These are phyloP conservation scores for Columba janthina DNA, from an alignment of 2,113 vertebrate genomes.

Conservation along the genomic window DNA sequence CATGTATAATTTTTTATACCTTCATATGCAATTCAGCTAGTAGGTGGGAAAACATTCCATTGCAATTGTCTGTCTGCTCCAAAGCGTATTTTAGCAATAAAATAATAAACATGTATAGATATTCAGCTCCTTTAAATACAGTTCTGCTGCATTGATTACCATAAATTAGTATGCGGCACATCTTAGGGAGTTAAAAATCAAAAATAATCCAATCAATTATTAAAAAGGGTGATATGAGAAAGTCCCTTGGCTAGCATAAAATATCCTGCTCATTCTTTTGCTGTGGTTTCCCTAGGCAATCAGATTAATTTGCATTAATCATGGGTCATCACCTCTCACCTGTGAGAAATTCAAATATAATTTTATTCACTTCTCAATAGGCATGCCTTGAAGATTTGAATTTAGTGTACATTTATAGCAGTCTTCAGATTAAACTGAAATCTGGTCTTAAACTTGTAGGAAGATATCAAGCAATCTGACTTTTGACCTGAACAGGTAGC, in stretches of 20 bases:
- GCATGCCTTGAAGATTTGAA: conserved; percentile 23
- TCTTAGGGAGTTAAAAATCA: not conserved
- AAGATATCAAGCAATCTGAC: conserved; percentile 2
- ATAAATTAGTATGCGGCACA: not conserved
- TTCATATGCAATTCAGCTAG: not conserved
- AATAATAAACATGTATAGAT: not conserved
- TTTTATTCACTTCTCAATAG: conserved; percentile 43
- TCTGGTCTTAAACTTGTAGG: not conserved
- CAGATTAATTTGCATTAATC: conserved; percentile 55
- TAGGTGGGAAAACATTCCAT: not conserved
- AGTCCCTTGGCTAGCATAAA: conserved; percentile 18
- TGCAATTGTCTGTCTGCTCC: not conserved
- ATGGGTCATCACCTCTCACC: conserved; percentile 49
- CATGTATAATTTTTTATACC: not conserved
- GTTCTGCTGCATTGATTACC: not conserved
- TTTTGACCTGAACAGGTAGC: not conserved
- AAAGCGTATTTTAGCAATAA: not conserved
- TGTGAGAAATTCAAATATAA: conserved; percentile 46
- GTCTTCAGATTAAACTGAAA: conserved; percentile 25
- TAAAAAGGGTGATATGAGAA: not conserved
- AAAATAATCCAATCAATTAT: conserved; percentile 37
- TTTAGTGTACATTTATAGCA: conserved; percentile 2
- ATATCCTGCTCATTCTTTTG: conserved; percentile 7
- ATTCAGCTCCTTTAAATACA: not conserved
- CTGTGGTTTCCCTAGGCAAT: conserved; percentile 37